Evolutionary conservation across 1,140 invertebrate genomes (phyloP), one percentile per base, ranked within the genome.

Genomic region (Ceratina australensis): DNA sequence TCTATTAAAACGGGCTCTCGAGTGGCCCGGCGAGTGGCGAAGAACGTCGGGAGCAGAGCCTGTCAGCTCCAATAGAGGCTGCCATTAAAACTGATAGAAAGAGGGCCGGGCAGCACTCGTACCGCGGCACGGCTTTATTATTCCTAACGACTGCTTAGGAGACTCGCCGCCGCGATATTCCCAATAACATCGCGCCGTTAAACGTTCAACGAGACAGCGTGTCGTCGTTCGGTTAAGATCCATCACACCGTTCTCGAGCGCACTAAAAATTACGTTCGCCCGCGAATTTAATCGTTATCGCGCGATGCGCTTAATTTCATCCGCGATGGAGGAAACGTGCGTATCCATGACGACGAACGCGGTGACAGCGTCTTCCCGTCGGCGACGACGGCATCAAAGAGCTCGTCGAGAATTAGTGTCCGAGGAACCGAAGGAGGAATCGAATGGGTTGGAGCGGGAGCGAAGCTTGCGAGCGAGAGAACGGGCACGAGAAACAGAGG

Each of bases 351-450:
- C 73, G 54, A 80, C 86, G 74, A 50, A 80, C 86, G 74, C 52
- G 72, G 80, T 84, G 82, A 86, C 80, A 80, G 74, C 76, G 71
- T 86, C 85, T 84, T 77, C 56, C 33, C 60, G 68, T 50, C 49
- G 63, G 56, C 56, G 22, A 49, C 64, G 50, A 28, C 49, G 60
- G 81, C 83, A 83, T 84, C 86, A 89, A 88, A 89, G 82, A 79
- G 76, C 56, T 64, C 64, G 66, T 75, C 61, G 60, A 60, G 79
- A 80, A 81, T 87, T 82, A 78, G 72, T 74, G 72, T 76, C 72
- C 78, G 33, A 71, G 74, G 33, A 71, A 71, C 49, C 16, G 42
- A 42, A 42, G 80, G 79, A 82, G 82, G 79, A 83, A 82, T 85
- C 83, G 84, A 86, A 85, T 56, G 59, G 52, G 52, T 52, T 54